Evolutionary conservation across 2,888 invertebrate species (phyloP), one percentile per base, ranked within the genome.

Genomic region (Orthonychiurus folsomi): DNA sequence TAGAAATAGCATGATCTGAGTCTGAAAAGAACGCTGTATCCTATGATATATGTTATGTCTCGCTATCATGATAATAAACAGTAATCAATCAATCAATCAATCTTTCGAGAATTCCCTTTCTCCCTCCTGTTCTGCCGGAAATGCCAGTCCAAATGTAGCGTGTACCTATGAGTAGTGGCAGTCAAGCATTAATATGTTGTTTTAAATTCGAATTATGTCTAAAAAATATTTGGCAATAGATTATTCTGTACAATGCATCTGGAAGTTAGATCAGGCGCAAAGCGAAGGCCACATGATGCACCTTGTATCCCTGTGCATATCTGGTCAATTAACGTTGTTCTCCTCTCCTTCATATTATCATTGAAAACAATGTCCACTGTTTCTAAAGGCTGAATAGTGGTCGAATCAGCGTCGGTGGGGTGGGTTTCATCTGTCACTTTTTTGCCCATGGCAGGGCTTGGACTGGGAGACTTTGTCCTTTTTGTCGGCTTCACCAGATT

Each of bases 131-230:
- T 97, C 78, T 93, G 91, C 0, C 93, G 80, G 80, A 97, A 97
- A 80, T 99, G 99, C 96, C 97, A 97, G 80, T 99, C 97, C 65
- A 97, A 83, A 79, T 99, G 99, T 76, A 92, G 90, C 74, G 78
- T 75, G 79, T 97, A 97, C 64, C 88, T 85, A 71, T 87, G 87
- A 18, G 24, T 20, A 60, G 21, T 2, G 21, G 1, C 2, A 20
- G 25, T 26, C n/a, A 23, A 23, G 21, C 24, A 56, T 27, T 25
- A 56, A 27, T n/a, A 24, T 27, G 5, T 23, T 20, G 26, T 5
- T 48, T 48, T n/a, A 15, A n/a, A 48, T 48, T 15, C 48, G n/a
- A 48, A 15, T 48, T 48, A 12, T 48, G 48, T n/a, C n/a, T n/a
- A n/a, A n/a, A n/a, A n/a, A n/a, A 48, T 12, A 15, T 48, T n/a